Percentiles rank a stretch among this genome's conserved stretches.
phyloP scores from a whole-genome alignment of 2,113 vertebrate species.

The Apistogramma diplotaenia region DNA sequence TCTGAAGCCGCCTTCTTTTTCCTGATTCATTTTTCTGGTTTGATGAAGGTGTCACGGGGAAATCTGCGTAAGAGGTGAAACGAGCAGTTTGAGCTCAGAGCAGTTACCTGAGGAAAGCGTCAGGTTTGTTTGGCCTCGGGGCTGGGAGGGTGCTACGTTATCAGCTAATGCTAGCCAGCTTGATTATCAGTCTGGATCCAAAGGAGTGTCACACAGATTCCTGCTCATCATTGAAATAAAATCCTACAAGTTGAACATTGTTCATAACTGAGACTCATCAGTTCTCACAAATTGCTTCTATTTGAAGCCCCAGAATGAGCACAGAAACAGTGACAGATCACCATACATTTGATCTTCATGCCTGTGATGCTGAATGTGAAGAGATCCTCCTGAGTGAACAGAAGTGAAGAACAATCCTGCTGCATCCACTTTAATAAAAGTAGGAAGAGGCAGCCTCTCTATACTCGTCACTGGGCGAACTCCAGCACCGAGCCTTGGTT shows the following conservation, averaged over 20 bases:
- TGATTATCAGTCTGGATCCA: not conserved
- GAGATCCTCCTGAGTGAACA: too few species aligned
- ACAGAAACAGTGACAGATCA: not conserved
- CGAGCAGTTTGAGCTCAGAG: not conserved
- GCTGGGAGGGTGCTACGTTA: accelerated
- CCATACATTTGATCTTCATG: too few species aligned
- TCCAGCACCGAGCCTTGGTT: too few species aligned
- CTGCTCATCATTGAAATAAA: not conserved
- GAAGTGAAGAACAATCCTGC: too few species aligned
- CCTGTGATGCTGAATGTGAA: not conserved
- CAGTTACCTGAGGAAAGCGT: not conserved
- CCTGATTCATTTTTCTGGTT: accelerated
- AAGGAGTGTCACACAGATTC: not conserved
- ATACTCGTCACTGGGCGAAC: too few species aligned
- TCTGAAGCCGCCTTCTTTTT: not conserved
- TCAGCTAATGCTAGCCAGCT: not conserved
- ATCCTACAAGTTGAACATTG: not conserved
- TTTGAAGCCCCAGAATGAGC: not conserved
- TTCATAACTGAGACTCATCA: not conserved
- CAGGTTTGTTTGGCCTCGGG: not conserved
- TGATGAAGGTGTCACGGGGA: not conserved
- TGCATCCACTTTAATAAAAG: too few species aligned
- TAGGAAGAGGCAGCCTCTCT: too few species aligned
- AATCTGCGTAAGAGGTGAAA: not conserved
- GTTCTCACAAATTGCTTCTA: not conserved